Conservation (phyloP, 2,888 invertebrate genomes). For the Leucoptera coffeella region DNA sequence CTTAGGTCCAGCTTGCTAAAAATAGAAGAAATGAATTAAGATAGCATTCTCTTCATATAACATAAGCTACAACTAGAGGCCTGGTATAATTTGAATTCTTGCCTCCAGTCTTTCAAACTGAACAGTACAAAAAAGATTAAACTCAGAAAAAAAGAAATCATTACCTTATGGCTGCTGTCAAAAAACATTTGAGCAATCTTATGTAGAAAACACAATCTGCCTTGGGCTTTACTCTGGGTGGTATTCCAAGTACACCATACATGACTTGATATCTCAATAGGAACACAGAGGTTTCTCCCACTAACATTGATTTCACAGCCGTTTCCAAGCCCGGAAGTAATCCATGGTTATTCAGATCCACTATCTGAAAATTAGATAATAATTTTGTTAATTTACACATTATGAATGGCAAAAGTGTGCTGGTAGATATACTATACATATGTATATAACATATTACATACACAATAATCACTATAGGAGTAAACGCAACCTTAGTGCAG, state of each 20-base stretch:
- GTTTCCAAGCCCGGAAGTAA: conserved; percentile 62
- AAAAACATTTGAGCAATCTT: conserved; percentile 56
- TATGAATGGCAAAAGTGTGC: too few species aligned
- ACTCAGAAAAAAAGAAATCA: too few species aligned
- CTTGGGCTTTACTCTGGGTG: conserved; percentile 70
- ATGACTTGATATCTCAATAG: conserved; percentile 67
- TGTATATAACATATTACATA: too few species aligned
- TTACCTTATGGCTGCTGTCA: too few species aligned
- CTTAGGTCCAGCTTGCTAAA: conserved; percentile 27
- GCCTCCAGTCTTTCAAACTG: too few species aligned
- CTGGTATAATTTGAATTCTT: too few species aligned
- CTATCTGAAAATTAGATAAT: conserved; percentile 20
- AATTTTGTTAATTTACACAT: not conserved
- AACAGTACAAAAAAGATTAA: too few species aligned
- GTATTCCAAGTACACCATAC: conserved; percentile 69
- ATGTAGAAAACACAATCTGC: conserved; percentile 69
- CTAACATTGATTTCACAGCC: conserved; percentile 69
- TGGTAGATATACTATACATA: too few species aligned
- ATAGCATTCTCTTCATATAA: too few species aligned
- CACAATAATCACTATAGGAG: too few species aligned
- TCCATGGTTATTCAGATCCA: conserved; percentile 30
- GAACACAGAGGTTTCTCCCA: conserved; percentile 74
- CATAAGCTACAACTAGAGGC: too few species aligned
- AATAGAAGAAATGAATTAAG: conserved; percentile 9
- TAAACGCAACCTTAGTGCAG: too few species aligned